phyloP scores from a whole-genome alignment of 2,888 invertebrate genomes.

The Cantharis rufa region DNA sequence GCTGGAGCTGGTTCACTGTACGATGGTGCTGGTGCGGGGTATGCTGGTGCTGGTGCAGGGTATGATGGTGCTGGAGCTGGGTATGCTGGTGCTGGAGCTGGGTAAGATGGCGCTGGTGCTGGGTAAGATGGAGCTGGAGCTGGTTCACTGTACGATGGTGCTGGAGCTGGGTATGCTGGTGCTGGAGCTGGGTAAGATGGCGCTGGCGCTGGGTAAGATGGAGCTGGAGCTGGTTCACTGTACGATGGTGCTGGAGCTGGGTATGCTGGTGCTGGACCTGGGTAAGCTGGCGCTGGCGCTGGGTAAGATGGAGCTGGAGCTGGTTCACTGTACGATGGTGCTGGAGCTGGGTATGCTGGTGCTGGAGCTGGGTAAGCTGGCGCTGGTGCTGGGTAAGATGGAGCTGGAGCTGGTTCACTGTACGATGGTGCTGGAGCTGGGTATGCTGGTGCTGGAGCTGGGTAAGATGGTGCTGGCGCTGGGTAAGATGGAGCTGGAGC shows the following conservation, averaged over 20 bases:
- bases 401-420: constrained; percentile 26
- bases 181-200: background rate
- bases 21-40: background rate
- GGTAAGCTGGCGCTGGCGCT: background rate
- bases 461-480: constrained; percentile 19
- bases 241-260: constrained; percentile 23
- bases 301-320: constrained; percentile 3
- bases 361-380: constrained; percentile 19
- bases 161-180: background rate
- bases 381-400: constrained; percentile 26
- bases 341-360: constrained; percentile 6
- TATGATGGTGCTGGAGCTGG: background rate
- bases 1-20: constrained; percentile 6
- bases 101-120: background rate
- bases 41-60: background rate
- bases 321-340: background rate
- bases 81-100: constrained; percentile 10
- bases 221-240: constrained; percentile 13
- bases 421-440: constrained; percentile 24
- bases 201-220: constrained; percentile 8
- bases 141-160: background rate
- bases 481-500: constrained; percentile 16
- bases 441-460: constrained; percentile 14
- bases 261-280: constrained; percentile 10
- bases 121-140: constrained; percentile 7